phyloP scores from a whole-genome alignment of 1,140 invertebrate species.

The Zaprionus camerounensis region DNA sequence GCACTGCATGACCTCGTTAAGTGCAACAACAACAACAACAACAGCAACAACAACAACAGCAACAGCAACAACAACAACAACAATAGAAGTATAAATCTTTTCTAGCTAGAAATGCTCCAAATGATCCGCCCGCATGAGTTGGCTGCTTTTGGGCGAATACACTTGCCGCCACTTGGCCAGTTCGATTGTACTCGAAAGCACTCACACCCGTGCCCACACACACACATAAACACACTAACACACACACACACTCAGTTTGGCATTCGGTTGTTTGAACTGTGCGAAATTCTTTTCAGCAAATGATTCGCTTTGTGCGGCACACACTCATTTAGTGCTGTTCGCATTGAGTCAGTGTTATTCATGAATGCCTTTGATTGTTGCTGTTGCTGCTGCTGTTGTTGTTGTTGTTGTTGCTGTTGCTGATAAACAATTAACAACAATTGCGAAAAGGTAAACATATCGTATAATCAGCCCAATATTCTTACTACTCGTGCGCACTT shows the following conservation, averaged over 20 bases:
- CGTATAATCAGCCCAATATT: slow-evolving; percentile 4
- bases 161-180: background rate
- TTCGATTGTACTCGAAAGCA: background rate
- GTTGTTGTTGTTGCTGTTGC: background rate
- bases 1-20: slow-evolving; percentile 51
- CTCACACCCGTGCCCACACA: background rate
- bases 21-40: slow-evolving; percentile 24
- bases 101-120: slow-evolving; percentile 41
- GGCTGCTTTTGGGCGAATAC: background rate
- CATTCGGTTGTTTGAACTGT: background rate
- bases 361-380: slow-evolving; percentile 3
- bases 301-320: background rate
- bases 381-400: background rate
- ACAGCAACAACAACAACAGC: slow-evolving; percentile 4
- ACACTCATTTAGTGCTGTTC: background rate
- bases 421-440: slow-evolving; percentile 4
- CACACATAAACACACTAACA: background rate
- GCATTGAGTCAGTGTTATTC: slow-evolving; percentile 4
- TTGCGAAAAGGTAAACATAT: slow-evolving; percentile 9
- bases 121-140: slow-evolving; percentile 27
- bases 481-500: background rate
- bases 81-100: slow-evolving; percentile 15
- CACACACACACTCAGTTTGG: too few species aligned
- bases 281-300: slow-evolving; percentile 4
- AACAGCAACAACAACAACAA: slow-evolving; percentile 7